Base-by-base conservation (phyloP, 2,888 invertebrate species). In the Pristionchus fissidentatus region DNA sequence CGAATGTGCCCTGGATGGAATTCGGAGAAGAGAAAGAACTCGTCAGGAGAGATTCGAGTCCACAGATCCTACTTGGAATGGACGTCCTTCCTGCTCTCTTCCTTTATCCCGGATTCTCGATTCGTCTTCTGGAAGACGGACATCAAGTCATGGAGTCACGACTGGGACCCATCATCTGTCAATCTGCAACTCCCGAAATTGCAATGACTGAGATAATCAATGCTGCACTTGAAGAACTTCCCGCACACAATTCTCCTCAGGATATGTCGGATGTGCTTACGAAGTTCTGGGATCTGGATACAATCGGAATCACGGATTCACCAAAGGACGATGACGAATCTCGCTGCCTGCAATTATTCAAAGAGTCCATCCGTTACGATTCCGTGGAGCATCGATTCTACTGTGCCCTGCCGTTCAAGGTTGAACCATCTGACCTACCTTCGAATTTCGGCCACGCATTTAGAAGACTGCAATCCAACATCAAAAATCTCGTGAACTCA, bases 271-370 rank as follows among this genome's bases (percentile, higher is more conserved):
- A 77, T 22, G n/a, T 38, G 22, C 19, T 52, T 15, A 10, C 77
- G 1, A 32, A n/a, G 29, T 77, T 79, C 26, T 32, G 26, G 29
- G 77, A 77, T 3, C 46, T 83, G 26, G 83, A 83, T 7, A 29
- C 60, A 19, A 5, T 83, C 22, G 83, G 83, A 10, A 83, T 83
- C 15, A 32, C 2, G n/a, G 83, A 83, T 32, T 73, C 66, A 2
- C 84, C 84, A 0, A 19, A 22, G 7, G 5, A 15, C 1, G 84
- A 80, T 10, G 84, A 84, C 2, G 73, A 80, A 15, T 19, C 10
- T 3, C 35, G 29, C 26, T 66, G 52, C 22, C 46, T 43, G 32
- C 19, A 80, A 46, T 19, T 80, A 10, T 84, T 84, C 80, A 19
- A n/a, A 13, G 29, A 70, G 15, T 41, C 66, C 15, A 52, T 73